phyloP scores from a whole-genome alignment of 2,113 vertebrate genomes.

The Pedionomus torquatus region DNA sequence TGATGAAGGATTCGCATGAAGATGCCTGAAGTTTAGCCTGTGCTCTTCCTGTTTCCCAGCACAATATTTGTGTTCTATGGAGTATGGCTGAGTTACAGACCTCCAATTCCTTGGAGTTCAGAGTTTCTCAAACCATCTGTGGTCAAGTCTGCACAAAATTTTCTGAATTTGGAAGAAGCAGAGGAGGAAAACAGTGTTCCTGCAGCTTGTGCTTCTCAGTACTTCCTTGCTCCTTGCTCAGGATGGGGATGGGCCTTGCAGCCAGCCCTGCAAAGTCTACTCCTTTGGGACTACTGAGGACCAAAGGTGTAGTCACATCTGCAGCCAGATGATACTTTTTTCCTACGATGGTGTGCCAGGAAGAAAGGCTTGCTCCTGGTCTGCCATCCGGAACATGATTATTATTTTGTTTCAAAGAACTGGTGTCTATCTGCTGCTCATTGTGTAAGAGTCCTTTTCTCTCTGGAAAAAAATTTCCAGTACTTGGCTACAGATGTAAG shows the following conservation, averaged over 20 bases:
- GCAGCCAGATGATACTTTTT: not conserved
- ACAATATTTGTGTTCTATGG: not conserved
- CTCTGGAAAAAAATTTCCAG: not conserved
- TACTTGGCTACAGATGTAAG: not conserved
- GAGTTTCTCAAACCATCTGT: not conserved
- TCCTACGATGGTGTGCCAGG: not conserved
- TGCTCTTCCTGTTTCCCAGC: not conserved
- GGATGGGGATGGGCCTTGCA: not conserved
- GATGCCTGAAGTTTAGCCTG: not conserved
- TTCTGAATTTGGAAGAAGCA: not conserved
- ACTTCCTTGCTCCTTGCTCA: not conserved
- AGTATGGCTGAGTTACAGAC: not conserved
- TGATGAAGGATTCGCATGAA: not conserved
- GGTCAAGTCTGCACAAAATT: not conserved
- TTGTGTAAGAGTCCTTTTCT: not conserved
- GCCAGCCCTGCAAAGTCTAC: not conserved
- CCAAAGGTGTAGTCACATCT: not conserved
- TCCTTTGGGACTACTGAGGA: not conserved
- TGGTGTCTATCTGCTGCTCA: not conserved
- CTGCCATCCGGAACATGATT: not conserved
- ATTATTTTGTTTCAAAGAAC: constrained; percentile 24
- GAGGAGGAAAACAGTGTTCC: not conserved
- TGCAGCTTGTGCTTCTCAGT: not conserved
- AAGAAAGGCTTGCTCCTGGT: not conserved
- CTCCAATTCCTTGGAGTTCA: not conserved